phyloP scores from a whole-genome alignment of 2,797 vertebrate species.

The Chaetophractus vellerosus region DNA sequence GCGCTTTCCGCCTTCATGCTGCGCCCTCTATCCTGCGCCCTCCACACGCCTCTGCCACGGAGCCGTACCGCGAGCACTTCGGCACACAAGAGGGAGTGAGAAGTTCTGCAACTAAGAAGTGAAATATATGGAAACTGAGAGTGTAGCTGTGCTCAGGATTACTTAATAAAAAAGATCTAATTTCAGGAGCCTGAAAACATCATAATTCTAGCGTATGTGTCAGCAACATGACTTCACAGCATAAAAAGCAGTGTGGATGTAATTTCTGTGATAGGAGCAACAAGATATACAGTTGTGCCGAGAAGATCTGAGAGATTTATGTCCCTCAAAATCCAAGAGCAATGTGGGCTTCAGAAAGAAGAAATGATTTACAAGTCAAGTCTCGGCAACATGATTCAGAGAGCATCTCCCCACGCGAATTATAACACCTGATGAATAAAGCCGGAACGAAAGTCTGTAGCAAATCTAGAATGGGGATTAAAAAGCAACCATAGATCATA shows the following conservation, averaged over 20 bases:
- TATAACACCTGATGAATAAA: neutral
- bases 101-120: accelerated
- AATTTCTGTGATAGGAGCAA: neutral
- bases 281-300: accelerated
- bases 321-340: neutral
- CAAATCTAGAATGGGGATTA: accelerated
- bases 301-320: neutral
- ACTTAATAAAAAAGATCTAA: neutral
- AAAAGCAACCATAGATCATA: neutral
- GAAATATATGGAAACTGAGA: accelerated
- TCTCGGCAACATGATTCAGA: too few species aligned
- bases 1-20: accelerated
- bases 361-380: neutral
- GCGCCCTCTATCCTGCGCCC: accelerated
- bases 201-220: accelerated
- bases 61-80: accelerated
- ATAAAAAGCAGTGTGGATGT: accelerated
- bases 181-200: neutral
- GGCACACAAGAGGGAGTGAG: accelerated
- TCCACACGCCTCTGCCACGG: accelerated
- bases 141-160: neutral
- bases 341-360: accelerated
- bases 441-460: neutral
- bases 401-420: accelerated
- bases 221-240: neutral